Conservation (phyloP, 2,888 invertebrate species). For the Antheraea yamamai region DNA sequence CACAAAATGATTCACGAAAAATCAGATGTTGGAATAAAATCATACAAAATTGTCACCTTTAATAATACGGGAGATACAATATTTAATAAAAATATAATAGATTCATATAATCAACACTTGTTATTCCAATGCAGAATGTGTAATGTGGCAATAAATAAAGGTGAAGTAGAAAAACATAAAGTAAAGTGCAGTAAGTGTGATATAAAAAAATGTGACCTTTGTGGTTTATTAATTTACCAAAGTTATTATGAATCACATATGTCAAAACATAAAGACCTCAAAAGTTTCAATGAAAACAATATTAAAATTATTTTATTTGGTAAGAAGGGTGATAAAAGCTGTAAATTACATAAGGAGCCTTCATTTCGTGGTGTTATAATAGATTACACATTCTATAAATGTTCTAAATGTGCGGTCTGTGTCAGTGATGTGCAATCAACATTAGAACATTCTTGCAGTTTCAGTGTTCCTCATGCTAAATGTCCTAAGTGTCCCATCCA, state of each 20-base stretch:
- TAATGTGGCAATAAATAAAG: neutral
- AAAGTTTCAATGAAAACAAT: conserved; percentile 46
- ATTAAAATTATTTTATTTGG: conserved; percentile 62
- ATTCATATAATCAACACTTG: neutral
- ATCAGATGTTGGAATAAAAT: conserved; percentile 21
- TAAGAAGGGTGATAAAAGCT: conserved; percentile 12
- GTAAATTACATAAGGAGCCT: conserved; percentile 24
- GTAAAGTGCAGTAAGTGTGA: neutral
- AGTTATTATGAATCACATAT: conserved; percentile 48
- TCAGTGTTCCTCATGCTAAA: conserved; percentile 36
- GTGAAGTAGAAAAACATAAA: conserved; percentile 4
- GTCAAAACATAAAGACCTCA: conserved; percentile 49
- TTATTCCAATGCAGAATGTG: conserved; percentile 11
- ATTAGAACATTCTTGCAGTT: neutral
- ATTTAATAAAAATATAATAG: conserved; percentile 14
- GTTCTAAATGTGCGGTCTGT: conserved; percentile 55
- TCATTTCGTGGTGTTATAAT: conserved; percentile 50
- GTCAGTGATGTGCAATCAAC: conserved; percentile 26
- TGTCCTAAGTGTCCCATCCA: conserved; percentile 55
- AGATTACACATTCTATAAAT: conserved; percentile 61
- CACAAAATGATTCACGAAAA: conserved; percentile 55
- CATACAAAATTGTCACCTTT: conserved; percentile 9
- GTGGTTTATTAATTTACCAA: conserved; percentile 8
- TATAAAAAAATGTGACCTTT: conserved; percentile 6
- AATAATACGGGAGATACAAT: neutral